Conservation (phyloP, 2,888 invertebrate genomes). For the Desoria tigrina region DNA sequence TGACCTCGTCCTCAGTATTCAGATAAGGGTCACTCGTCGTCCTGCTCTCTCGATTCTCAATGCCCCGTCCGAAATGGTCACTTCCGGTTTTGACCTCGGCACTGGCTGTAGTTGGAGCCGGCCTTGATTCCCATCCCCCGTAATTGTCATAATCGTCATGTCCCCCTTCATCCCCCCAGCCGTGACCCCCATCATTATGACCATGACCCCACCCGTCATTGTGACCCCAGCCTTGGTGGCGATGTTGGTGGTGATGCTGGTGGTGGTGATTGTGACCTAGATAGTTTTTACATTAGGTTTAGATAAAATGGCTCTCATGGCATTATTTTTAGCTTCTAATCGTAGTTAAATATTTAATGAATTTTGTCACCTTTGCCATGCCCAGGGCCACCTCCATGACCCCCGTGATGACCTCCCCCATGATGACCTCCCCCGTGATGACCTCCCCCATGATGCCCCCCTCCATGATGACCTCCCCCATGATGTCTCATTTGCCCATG, state of each 20-base stretch:
- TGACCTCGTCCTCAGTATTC: background rate
- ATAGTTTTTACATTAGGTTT: too few relatives aligned
- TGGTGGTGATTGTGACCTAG: background rate
- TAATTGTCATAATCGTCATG: constrained; percentile 24
- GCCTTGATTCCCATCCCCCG: constrained; percentile 20
- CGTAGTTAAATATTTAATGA: too few relatives aligned
- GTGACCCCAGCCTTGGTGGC: constrained; percentile 9
- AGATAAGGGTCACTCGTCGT: too few relatives aligned
- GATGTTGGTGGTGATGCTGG: background rate
- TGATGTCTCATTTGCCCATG: too few relatives aligned
- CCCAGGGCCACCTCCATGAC: background rate
- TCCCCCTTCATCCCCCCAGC: constrained; percentile 4
- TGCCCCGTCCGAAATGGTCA: too few relatives aligned
- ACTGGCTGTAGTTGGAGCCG: background rate
- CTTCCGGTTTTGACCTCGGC: background rate
- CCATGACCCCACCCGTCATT: constrained; percentile 21
- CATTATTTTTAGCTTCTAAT: too few relatives aligned
- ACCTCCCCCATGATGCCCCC: constrained; percentile 1
- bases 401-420: background rate
- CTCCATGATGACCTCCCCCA: background rate
- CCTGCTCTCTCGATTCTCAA: too few relatives aligned
- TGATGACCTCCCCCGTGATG: constrained; percentile 1
- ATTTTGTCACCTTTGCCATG: background rate
- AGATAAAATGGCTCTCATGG: too few relatives aligned
- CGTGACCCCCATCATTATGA: background rate